Conservation (phyloP, 2,113 vertebrate species). For the Psittacara wagleri region DNA sequence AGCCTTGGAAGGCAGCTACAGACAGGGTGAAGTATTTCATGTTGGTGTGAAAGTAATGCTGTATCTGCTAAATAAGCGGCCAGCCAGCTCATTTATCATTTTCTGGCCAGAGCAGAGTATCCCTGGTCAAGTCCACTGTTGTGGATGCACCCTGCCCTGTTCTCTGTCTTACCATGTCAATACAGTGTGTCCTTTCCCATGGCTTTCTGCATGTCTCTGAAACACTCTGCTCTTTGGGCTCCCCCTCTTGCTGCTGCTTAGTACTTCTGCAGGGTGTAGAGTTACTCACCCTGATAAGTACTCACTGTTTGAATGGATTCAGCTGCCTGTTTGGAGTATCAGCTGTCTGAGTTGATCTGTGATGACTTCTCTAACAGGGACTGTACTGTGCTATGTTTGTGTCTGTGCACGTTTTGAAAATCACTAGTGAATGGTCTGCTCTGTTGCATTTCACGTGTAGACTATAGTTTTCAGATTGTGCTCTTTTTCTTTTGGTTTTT, state of each 20-base stretch:
- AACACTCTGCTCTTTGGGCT: not conserved
- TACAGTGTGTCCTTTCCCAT: not conserved
- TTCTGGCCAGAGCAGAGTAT: not conserved
- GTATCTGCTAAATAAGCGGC: not conserved
- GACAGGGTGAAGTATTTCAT: not conserved
- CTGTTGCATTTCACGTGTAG: not conserved
- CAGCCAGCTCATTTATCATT: not conserved
- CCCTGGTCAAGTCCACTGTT: not conserved
- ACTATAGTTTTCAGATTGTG: not conserved
- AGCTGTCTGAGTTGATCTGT: not conserved
- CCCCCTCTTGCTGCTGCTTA: not conserved
- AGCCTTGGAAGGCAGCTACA: not conserved
- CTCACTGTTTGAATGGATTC: not conserved
- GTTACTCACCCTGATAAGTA: not conserved
- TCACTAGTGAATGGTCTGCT: not conserved
- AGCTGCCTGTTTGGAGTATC: not conserved
- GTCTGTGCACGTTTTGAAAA: not conserved
- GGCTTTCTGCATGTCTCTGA: not conserved
- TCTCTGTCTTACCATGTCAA: accelerated
- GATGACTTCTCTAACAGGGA: not conserved
- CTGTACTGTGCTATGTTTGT: not conserved
- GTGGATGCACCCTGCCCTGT: not conserved
- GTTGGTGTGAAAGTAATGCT: not conserved
- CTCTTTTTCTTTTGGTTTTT: not conserved
- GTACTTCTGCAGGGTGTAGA: not conserved